Evolutionary conservation across 2,888 invertebrate species (phyloP).

Genomic region (Nemotelus pantherinus): DNA sequence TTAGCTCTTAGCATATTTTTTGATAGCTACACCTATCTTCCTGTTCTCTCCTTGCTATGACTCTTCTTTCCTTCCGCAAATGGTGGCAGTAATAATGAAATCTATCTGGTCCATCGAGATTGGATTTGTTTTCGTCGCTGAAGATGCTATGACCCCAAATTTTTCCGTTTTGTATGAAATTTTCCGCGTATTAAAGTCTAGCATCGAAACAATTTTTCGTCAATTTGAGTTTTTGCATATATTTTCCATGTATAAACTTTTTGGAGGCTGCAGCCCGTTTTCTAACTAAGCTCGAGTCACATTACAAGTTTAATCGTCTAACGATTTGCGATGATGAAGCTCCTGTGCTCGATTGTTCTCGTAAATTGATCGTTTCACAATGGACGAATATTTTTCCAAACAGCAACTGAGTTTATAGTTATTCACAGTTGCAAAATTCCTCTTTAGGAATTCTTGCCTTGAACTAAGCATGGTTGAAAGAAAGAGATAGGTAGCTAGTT

Average conservation of each 20-base stretch:
- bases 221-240: conserved; percentile 25
- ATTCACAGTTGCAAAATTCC: conserved; percentile 4
- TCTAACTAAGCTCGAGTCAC: conserved; percentile 21
- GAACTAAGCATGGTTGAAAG: conserved; percentile 31
- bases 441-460: conserved; percentile 23
- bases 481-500: conserved; percentile 31
- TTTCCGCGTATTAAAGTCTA: conserved; percentile 44
- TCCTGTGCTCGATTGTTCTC: conserved; percentile 2
- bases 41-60: conserved; percentile 22
- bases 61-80: conserved; percentile 35
- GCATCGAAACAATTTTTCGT: conserved; percentile 2
- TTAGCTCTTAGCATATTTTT: conserved; percentile 12
- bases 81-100: conserved; percentile 47
- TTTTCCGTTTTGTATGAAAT: not conserved
- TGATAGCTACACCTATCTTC: conserved; percentile 46
- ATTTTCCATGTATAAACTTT: conserved; percentile 30
- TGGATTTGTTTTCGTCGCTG: conserved; percentile 42
- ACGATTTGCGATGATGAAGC: conserved; percentile 15
- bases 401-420: conserved; percentile 39
- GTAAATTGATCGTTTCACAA: not conserved
- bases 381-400: not conserved
- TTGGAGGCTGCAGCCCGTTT: conserved; percentile 6
- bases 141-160: conserved; percentile 35
- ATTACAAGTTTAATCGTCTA: conserved; percentile 1
- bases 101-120: conserved; percentile 46